These are phyloP conservation scores for Calonectris borealis DNA, from an alignment of 2,113 vertebrate species.

Conservation along the genomic window DNA sequence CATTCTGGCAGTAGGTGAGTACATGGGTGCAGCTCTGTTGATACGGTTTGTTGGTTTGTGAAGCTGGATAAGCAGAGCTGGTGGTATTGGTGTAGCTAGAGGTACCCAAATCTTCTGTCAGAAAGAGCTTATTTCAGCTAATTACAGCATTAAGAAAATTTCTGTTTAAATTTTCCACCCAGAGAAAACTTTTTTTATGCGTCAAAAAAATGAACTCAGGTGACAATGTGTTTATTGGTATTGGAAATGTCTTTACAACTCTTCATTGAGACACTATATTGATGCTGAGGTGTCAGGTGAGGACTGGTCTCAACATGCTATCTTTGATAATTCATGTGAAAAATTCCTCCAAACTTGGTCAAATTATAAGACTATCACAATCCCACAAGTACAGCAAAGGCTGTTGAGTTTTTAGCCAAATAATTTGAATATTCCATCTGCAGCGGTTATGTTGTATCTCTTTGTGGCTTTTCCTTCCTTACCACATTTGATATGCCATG, in stretches of 20 bases:
- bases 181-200: not conserved
- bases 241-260: not conserved
- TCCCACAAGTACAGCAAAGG: not conserved
- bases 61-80: not conserved
- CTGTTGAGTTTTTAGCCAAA: not conserved
- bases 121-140: not conserved
- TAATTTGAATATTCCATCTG: not conserved
- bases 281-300: not conserved
- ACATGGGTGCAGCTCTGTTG: not conserved
- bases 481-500: not conserved
- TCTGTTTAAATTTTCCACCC: not conserved
- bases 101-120: not conserved
- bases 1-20: not conserved
- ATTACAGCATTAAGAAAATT: not conserved
- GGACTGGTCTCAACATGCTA: not conserved
- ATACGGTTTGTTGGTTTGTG: not conserved
- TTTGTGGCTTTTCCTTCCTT: not conserved
- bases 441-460: not conserved
- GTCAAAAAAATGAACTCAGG: not conserved
- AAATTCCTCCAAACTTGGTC: not conserved
- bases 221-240: not conserved
- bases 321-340: not conserved
- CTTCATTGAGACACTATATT: not conserved
- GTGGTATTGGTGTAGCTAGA: not conserved
- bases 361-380: not conserved